phyloP scores from a whole-genome alignment of 2,888 invertebrate genomes.

The Euzophera pinguis region DNA sequence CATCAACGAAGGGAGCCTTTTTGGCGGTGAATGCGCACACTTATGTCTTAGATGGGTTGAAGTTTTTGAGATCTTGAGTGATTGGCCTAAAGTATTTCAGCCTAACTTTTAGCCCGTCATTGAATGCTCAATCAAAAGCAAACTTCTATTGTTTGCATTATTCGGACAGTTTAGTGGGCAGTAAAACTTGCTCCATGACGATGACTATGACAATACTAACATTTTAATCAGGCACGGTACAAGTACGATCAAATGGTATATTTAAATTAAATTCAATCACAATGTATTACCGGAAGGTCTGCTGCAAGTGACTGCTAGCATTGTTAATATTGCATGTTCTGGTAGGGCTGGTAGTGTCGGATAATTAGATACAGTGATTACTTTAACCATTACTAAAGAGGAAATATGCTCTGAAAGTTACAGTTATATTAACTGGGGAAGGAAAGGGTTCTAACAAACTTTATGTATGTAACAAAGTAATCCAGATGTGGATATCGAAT shows the following conservation, averaged over 20 bases:
- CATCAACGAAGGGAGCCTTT: no score
- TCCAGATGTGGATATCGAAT: no score
- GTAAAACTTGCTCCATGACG: not conserved
- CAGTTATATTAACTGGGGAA: no score
- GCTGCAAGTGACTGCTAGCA: not conserved
- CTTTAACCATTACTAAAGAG: no score
- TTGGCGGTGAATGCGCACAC: no score
- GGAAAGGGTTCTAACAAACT: no score
- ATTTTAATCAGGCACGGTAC: not conserved
- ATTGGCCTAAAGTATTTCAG: no score
- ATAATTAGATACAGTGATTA: not conserved
- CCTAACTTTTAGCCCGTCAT: not conserved
- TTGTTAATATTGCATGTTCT: not conserved
- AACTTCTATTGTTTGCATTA: not conserved
- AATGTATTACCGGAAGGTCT: not conserved
- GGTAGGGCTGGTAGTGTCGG: not conserved
- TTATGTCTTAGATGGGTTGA: no score
- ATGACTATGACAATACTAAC: not conserved
- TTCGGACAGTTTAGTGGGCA: not conserved
- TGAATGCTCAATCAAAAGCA: not conserved
- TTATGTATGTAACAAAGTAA: no score
- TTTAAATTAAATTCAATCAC: not conserved
- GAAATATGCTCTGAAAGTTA: no score
- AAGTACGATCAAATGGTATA: not conserved
- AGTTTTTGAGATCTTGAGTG: no score